phyloP scores from a whole-genome alignment of 64 coral and sea anemone species.

The Pocillopora damicornis region DNA sequence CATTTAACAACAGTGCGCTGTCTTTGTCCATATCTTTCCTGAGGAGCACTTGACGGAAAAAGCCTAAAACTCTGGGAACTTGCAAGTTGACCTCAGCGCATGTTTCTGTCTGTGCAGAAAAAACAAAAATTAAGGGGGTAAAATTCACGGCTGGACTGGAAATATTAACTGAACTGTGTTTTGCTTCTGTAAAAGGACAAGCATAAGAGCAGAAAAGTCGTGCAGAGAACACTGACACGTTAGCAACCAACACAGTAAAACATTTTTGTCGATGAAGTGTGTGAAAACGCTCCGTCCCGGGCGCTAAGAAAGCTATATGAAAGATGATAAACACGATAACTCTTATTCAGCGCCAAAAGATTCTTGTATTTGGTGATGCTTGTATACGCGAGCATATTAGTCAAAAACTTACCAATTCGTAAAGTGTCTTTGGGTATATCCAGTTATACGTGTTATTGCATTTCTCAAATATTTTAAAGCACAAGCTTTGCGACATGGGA shows the following conservation, averaged over 20 bases:
- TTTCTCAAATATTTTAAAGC: conserved; percentile 49
- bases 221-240: too few species aligned
- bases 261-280: too few species aligned
- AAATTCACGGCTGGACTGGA: too few species aligned
- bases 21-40: conserved; percentile 45
- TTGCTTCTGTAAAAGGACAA: too few species aligned
- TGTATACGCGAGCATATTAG: neutral
- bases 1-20: conserved; percentile 60
- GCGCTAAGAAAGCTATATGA: too few species aligned
- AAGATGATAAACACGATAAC: too few species aligned
- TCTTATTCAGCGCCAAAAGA: too few species aligned
- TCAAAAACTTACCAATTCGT: conserved; percentile 46
- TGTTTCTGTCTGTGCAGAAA: conserved; percentile 65
- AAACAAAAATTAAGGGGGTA: neutral
- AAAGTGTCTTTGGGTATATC: conserved; percentile 87
- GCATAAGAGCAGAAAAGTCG: too few species aligned
- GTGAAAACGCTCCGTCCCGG: too few species aligned
- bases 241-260: too few species aligned
- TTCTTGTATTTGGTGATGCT: too few species aligned
- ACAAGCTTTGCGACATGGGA: conserved; percentile 23
- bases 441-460: conserved; percentile 78
- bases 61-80: conserved; percentile 60
- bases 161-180: too few species aligned
- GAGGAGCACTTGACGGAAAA: conserved; percentile 49
- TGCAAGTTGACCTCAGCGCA: conserved; percentile 59